Evolutionary conservation across 2,888 invertebrate species (phyloP), one percentile per base, ranked within the genome.

Genomic region (Agrotis exclamationis): DNA sequence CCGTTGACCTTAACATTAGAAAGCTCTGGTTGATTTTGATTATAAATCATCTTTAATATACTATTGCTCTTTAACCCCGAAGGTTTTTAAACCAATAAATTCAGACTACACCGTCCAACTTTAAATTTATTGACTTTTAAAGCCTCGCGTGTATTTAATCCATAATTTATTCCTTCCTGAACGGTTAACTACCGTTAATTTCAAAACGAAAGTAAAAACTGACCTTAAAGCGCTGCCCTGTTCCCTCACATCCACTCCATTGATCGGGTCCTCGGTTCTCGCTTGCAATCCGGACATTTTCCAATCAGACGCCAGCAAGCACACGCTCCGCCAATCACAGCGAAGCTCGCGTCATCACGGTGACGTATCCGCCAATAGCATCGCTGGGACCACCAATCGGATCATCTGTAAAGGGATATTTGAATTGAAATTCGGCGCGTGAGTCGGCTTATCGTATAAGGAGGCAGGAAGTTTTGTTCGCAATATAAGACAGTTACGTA

Each of bases 271-370:
- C 68, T 96, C 96, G 58, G 84, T 90, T 85, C 94, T 92, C 76
- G 93, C 89, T 86, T 94, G 96, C 88, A 96, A 87, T 33, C 96
- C 96, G 71, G 96, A 96, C 96, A 96, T 96, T 80, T 91, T 94
- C 88, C 92, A 92, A 92, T 90, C 85, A 75, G 85, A 74, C 78
- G 86, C 82, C 77, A 79, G 79, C 86, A 83, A 79, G 83, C 84
- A 84, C 84, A 84, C 86, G 77, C 87, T 82, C 88, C 84, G 84
- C 93, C 90, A 93, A 93, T 94, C 87, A 88, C 85, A 76, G 75
- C 85, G 78, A 82, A 81, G 85, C 86, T 88, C 88, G 60, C 74
- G 76, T 68, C 84, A 85, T 86, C 72, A 71, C 71, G 86, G 74
- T 62, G 74, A 83, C 67, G 72, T 70, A 71, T 72, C 69, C 89